Conservation (phyloP, 2,797 vertebrate genomes). For the Tiaroga cobitis region DNA sequence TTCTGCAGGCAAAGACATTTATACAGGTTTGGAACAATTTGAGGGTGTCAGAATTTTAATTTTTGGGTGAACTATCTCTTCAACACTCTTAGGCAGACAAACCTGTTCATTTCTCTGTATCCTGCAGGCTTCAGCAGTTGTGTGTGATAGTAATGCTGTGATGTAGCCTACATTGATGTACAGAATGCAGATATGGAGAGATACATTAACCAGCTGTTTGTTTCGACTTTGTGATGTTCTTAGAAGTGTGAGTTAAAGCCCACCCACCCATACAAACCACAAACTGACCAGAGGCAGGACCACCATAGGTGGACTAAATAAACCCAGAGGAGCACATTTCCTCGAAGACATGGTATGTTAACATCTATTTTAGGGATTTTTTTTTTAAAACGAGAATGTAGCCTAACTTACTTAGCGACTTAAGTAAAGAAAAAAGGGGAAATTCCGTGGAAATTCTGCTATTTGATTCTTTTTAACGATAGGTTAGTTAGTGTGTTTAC, state of each 20-base stretch:
- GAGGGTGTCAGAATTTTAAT: too few species aligned
- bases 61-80: neutral
- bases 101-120: neutral
- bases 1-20: too few species aligned
- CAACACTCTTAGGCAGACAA: neutral
- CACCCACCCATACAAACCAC: neutral
- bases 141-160: neutral
- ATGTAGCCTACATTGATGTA: neutral
- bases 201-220: neutral
- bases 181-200: neutral
- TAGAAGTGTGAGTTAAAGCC: neutral
- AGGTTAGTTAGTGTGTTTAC: neutral
- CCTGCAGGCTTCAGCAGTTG: neutral
- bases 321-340: neutral
- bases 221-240: neutral
- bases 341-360: constrained; percentile 18
- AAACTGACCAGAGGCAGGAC: neutral
- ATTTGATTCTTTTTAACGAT: neutral
- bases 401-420: too few species aligned
- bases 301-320: neutral
- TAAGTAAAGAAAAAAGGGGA: neutral
- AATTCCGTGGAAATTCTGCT: neutral
- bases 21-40: too few species aligned
- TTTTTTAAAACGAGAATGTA: too few species aligned
- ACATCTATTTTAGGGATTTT: neutral